Evolutionary conservation across 1,140 invertebrate species (phyloP).

Genomic region (Bombus balteatus): DNA sequence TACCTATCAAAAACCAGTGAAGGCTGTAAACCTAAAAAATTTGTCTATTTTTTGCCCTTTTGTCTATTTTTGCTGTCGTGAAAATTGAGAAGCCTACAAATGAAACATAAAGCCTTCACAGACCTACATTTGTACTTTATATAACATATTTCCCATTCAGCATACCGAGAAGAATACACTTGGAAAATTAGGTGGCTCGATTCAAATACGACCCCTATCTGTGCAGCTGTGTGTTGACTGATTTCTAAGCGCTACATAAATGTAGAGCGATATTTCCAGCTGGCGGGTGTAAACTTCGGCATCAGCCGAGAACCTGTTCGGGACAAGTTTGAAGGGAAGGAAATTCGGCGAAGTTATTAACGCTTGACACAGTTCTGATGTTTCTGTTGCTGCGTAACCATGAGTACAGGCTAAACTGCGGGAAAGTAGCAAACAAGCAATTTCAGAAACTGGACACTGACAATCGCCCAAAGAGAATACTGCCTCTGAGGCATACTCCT

Average conservation of each 20-base stretch:
- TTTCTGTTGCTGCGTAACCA: slow-evolving; percentile 49
- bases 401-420: slow-evolving; percentile 17
- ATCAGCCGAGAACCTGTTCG: slow-evolving; percentile 24
- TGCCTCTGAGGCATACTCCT: background rate
- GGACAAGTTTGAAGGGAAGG: slow-evolving; percentile 43
- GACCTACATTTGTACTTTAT: background rate
- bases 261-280: slow-evolving; percentile 40
- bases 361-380: slow-evolving; percentile 52
- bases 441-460: slow-evolving; percentile 46
- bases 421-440: slow-evolving; percentile 30
- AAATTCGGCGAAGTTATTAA: slow-evolving; percentile 49
- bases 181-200: background rate
- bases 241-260: slow-evolving; percentile 3
- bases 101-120: background rate
- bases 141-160: background rate
- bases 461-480: slow-evolving; percentile 16
- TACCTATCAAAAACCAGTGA: too few species aligned
- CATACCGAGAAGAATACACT: background rate
- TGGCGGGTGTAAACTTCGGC: slow-evolving; percentile 29
- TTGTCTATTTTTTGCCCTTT: too few species aligned
- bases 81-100: background rate
- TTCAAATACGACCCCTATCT: background rate
- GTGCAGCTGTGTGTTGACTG: background rate
- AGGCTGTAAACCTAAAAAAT: too few species aligned
- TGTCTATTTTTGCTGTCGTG: background rate